Evolutionary conservation across 2,888 invertebrate genomes (phyloP), one percentile per base, ranked within the genome.

Genomic region (Eudasyphora cyanicolor): DNA sequence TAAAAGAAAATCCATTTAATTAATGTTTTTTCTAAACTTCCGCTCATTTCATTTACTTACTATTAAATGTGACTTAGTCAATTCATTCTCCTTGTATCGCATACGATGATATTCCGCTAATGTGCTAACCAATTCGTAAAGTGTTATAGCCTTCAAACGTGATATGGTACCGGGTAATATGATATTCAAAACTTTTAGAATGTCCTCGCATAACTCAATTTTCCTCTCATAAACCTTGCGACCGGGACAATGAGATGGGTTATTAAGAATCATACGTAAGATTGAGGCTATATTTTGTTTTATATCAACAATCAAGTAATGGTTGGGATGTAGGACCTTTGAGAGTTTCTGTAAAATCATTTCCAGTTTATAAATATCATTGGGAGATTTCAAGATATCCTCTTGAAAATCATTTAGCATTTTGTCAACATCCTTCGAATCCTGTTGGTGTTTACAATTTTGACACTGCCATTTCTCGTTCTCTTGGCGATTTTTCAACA

Each of bases 41-140:
- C 10, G 5, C 49, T 38, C 14, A 79, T 35, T 24, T 21, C 27
- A 62, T 14, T 17, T 51, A 79, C 86, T 84, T 90, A 94, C 93
- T 89, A 94, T 91, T 42, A 91, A 86, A 49, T 90, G 87, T 0
- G 74, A 32, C 12, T 87, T 78, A 8, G 69, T 86, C 2, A 88
- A 77, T 35, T 90, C 90, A 38, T 88, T 88, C 64, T 89, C 88
- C 45, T 86, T 88, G 64, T 86, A 91, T 19, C 87, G 83, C 69
- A 91, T 87, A 3, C 91, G 86, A 32, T 87, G 87, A 24, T 96
- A 89, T 86, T 95, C 93, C 3, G 95, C 93, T 85, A 94, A 92
- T 0, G 96, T 94, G n/a, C 94, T 94, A 88, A 96, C 95, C 86
- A 96, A 92, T 90, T 97, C 97, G 87, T 96, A 97, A 51, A 96